phyloP scores from a whole-genome alignment of 2,888 invertebrate genomes.

The Hoplodrina blanda region DNA sequence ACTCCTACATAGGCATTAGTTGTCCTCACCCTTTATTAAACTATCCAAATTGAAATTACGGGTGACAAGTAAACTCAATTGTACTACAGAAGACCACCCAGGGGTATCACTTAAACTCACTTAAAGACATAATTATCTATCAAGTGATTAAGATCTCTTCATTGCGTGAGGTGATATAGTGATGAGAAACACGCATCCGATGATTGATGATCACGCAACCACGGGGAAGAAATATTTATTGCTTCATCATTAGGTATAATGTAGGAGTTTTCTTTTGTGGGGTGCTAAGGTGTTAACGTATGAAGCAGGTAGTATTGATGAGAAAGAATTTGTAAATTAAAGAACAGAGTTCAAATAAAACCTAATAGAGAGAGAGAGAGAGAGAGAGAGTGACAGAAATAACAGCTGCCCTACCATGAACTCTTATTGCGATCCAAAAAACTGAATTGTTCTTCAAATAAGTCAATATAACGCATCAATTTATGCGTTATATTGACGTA shows the following conservation, averaged over 20 bases:
- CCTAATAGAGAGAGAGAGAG: too few relatives aligned
- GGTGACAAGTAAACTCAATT: conserved; percentile 1
- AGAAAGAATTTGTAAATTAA: not conserved
- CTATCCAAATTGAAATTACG: not conserved
- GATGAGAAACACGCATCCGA: conserved; percentile 45
- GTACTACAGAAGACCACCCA: conserved; percentile 40
- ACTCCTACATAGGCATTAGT: not conserved
- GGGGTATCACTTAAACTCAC: conserved; percentile 40
- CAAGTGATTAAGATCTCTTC: conserved; percentile 56
- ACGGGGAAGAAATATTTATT: conserved; percentile 48
- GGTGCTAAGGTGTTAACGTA: conserved; percentile 30
- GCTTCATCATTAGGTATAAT: conserved; percentile 42
- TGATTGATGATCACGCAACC: conserved; percentile 57
- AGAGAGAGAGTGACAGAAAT: too few relatives aligned
- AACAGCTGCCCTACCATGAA: too few relatives aligned
- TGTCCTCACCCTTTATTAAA: not conserved
- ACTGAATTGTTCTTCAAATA: too few relatives aligned
- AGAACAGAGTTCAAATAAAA: not conserved
- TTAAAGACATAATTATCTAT: conserved; percentile 43
- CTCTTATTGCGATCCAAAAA: too few relatives aligned
- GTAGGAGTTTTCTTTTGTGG: conserved; percentile 31
- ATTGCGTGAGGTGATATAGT: conserved; percentile 53
- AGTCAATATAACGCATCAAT: too few relatives aligned
- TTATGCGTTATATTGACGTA: too few relatives aligned
- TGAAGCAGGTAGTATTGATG: conserved; percentile 12